Base-by-base conservation (phyloP, 2,797 vertebrate genomes). In the Petrocephalus schoutedeni region DNA sequence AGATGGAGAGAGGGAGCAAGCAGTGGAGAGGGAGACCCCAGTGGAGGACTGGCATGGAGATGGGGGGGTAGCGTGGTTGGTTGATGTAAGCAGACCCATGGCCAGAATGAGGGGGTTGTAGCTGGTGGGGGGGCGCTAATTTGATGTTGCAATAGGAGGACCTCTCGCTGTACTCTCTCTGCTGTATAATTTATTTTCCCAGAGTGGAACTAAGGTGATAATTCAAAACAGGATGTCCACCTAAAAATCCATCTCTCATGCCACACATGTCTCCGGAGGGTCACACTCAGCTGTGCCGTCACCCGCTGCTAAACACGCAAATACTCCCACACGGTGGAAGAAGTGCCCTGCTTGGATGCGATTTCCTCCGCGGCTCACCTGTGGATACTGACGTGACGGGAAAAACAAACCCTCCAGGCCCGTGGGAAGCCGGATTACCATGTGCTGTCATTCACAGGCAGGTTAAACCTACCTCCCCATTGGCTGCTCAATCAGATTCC, bases 211-310 rank as follows among this genome's bases (percentile, higher is more conserved):
- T 80, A 85, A 89, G 88, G 90, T 91, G 90, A 80, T 90, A 90
- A 91, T 90, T 90, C 91, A 91, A 89, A 91, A 28, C 51, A 87
- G 71, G 87, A 89, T 89, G 87, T 86, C 89, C 90, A 91, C 89
- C 87, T 90, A 89, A 83, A 88, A 59, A 86, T 87, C 87, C 88
- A 89, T 45, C 59, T 84, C 3, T 16, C 82, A 64, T 67, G 41
- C 74, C 41, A 58, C n/a, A 19, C 56, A 41, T 36, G 6, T 56
- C 83, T 36, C 49, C 16, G 28, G 53, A 56, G 83, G 83, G 84
- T 19, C 28, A 59, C 84, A 59, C 28, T 59, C 54, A 41, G 84
- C 7, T 58, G 84, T 36, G 28, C 28, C 14, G 23, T 86, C 84
- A 59, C 84, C 56, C 23, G 87, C 54, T 84, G 87, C n/a, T 84